Base-by-base conservation (phyloP, 2,888 invertebrate species). In the Volucella inflata region DNA sequence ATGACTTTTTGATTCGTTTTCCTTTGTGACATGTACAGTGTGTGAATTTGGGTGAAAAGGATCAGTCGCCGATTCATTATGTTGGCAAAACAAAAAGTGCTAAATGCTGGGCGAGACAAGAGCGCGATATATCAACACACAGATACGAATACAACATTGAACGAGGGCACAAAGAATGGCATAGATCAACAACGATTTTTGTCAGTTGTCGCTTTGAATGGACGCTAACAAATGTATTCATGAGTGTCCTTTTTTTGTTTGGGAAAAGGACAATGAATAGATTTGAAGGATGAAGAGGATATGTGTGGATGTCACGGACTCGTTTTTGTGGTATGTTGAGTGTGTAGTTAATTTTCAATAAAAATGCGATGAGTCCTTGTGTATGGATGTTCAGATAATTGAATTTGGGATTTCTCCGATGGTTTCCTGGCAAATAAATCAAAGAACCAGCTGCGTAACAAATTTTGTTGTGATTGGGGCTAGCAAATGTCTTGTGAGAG, bases 31-130 rank as follows among this genome's bases (percentile, higher is more conserved):
- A 36, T 50, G 44, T 42, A 9, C 14, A 17, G 11, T 51, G 42
- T 44, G 59, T 44, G 44, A 46, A 10, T 57, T 51, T 72, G 30
- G 38, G 50, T n/a, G 36, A 53, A 3, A 44, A 64, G 60, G 55
- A 70, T 60, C 82, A 82, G 79, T 79, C 80, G 74, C 68, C 68
- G 82, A 75, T 79, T 46, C 64, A 44, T 57, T 70, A 76, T 84
- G 85, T 85, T 85, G 80, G 85, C 85, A 85, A 67, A 85, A 81
- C 85, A 85, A 85, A 81, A 85, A 81, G 81, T 85, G 80, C 81
- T 85, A 85, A 85, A 76, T 85, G 85, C 36, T 81, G 85, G 85
- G 85, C 85, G 76, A 76, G 85, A 65, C 81, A 75, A 71, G 60
- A 75, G 40, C 51, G 60, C 60, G 71, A 62, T 76, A 21, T 21